These are phyloP conservation scores for Pyralis farinalis DNA, from an alignment of 2,888 invertebrate genomes.

Conservation along the genomic window DNA sequence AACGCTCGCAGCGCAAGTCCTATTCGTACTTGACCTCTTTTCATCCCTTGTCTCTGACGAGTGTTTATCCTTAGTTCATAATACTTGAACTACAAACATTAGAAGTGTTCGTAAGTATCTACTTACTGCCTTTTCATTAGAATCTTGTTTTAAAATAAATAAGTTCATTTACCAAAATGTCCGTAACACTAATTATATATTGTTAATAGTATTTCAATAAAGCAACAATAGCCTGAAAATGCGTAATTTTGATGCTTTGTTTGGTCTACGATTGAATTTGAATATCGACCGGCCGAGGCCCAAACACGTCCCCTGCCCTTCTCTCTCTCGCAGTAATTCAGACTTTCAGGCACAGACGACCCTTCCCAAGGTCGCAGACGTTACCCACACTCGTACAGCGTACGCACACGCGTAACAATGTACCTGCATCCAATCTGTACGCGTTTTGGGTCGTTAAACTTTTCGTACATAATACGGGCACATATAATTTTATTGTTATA, in stretches of 20 bases:
- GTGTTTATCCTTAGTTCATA: too few relatives aligned
- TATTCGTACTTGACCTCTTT: too few relatives aligned
- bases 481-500: too few relatives aligned
- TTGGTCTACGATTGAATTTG: slow-evolving; percentile 34
- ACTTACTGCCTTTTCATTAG: too few relatives aligned
- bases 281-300: slow-evolving; percentile 48
- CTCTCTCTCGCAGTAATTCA: slow-evolving; percentile 24
- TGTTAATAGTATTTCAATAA: not conserved
- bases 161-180: too few relatives aligned
- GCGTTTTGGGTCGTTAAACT: slow-evolving; percentile 46
- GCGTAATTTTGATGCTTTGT: slow-evolving; percentile 31
- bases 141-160: too few relatives aligned
- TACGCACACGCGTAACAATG: slow-evolving; percentile 41
- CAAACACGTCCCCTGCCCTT: slow-evolving; percentile 22
- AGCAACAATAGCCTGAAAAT: not conserved
- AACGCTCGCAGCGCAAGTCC: too few relatives aligned
- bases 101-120: too few relatives aligned
- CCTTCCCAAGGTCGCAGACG: slow-evolving; percentile 75
- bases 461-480: slow-evolving; percentile 19
- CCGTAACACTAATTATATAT: too few relatives aligned
- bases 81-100: too few relatives aligned
- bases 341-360: slow-evolving; percentile 66
- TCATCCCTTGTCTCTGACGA: too few relatives aligned
- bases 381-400: slow-evolving; percentile 34
- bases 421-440: slow-evolving; percentile 36